Percentiles rank a stretch among this genome's conserved stretches.
Conservation (phyloP, 2,888 invertebrate genomes). For the Dusona sp. region DNA sequence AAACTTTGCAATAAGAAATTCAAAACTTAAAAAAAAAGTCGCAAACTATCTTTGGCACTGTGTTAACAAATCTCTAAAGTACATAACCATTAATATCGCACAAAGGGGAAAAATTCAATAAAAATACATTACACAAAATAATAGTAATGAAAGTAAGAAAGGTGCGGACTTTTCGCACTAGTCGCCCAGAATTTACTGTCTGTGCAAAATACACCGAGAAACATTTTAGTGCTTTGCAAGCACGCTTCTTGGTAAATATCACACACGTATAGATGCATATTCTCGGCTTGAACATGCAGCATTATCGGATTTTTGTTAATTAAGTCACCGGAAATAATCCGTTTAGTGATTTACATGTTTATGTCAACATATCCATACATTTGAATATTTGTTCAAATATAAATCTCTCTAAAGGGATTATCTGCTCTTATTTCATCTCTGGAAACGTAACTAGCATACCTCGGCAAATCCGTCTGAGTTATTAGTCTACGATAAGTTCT, state of each 20-base stretch:
- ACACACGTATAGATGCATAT: not conserved
- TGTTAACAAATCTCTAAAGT: not conserved
- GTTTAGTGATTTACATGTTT: conserved; percentile 3
- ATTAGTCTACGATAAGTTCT: not conserved
- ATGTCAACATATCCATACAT: not conserved
- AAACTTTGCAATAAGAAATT: not conserved
- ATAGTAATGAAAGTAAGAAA: not conserved
- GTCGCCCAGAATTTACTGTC: conserved; percentile 2
- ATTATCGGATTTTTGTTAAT: conserved; percentile 22
- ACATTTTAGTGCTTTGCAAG: conserved; percentile 30
- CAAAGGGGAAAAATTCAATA: not conserved
- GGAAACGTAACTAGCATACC: conserved; percentile 6
- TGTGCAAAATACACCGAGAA: conserved; percentile 2
- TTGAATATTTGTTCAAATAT: not conserved
- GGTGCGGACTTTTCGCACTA: not conserved
- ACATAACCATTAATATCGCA: not conserved
- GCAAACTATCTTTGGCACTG: not conserved
- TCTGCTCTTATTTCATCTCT: conserved; percentile 15
- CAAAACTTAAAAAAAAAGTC: not conserved
- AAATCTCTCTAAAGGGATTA: not conserved
- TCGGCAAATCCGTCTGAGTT: conserved; percentile 18
- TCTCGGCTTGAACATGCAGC: not conserved
- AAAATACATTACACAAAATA: not conserved
- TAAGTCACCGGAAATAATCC: conserved; percentile 27
- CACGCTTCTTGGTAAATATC: conserved; percentile 10